Base-by-base conservation (phyloP, 2,113 vertebrate genomes). In the Girardinichthys multiradiatus region DNA sequence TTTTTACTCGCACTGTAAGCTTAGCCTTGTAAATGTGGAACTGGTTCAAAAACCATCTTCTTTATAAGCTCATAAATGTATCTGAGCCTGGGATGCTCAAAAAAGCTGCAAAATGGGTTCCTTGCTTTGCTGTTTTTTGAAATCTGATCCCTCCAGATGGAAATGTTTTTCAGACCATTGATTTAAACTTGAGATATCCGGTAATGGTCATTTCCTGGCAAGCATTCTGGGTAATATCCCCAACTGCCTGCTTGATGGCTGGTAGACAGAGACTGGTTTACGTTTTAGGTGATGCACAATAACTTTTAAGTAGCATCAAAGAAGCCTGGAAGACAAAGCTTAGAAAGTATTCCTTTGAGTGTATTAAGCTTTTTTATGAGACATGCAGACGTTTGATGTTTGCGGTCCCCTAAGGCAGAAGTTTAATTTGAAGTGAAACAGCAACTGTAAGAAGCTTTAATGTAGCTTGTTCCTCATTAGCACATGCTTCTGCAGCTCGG, bases 401-500 rank as follows among this genome's bases (percentile, higher is more conserved):
- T 74, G 45, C 68, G 61, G 72, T 64, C 39, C 72, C 77, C 26
- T 26, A 54, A 88, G 82, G 86, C 74, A 57, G 73, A 64, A 58
- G 57, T 80, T 81, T 85, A 82, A 87, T 85, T 88, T 88, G 74
- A 88, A 78, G 62, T 70, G 28, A 86, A 81, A 84, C 74, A 70
- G 81, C 77, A 68, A 79, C 72, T 73, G 42, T 79, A 89, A 88
- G 85, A 86, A 79, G 72, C 84, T 86, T 86, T 75, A 64, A 85
- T 81, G 71, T 72, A 61, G 73, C 82, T 82, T 65, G 61, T 85
- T 89, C 68, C 78, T 90, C 83, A 79, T 90, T 84, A 85, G 76
- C 73, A 37, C 76, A 83, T 60, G n/a, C 68, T 68, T 30, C 87
- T 86, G 70, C 82, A 70, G 68, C 64, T 66, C 54, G 12, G 57